Evolutionary conservation across 92 coral and sea anemone genomes (phyloP).

Genomic region (Galaxea fascicularis): DNA sequence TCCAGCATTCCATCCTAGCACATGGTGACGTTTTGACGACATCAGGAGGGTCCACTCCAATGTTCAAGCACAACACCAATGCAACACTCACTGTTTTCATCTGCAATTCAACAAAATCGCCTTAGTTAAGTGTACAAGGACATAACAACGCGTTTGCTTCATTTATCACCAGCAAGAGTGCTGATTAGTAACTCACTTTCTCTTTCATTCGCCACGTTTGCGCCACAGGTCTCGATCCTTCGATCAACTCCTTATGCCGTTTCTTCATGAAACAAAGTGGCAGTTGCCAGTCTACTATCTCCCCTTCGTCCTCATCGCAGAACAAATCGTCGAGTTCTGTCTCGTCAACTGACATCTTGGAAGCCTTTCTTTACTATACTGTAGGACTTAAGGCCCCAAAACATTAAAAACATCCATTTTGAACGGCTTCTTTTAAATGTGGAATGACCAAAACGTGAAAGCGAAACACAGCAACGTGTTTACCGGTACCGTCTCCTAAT

Average conservation of each 20-base stretch:
- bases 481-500: neutral
- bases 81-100: constrained; percentile 99
- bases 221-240: constrained; percentile 87
- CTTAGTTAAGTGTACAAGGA: neutral
- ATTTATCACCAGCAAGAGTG: neutral
- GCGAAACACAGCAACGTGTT: constrained; percentile 43
- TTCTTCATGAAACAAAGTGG: constrained; percentile 98
- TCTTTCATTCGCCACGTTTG: constrained; percentile 99
- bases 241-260: constrained; percentile 89
- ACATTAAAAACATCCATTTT: constrained; percentile 35
- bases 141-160: neutral
- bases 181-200: constrained; percentile 69
- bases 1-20: constrained; percentile 98
- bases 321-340: constrained; percentile 77
- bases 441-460: neutral
- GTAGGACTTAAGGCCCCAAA: constrained; percentile 9
- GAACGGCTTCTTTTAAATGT: constrained; percentile 30
- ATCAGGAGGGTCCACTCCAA: constrained; percentile 98
- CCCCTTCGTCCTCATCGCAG: constrained; percentile 96
- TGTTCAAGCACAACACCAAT: constrained; percentile 89
- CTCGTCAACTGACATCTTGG: constrained; percentile 88
- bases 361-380: constrained; percentile 6
- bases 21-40: constrained; percentile 97
- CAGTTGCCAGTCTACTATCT: constrained; percentile 96
- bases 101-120: constrained; percentile 52